These are phyloP conservation scores for Moxostoma hubbsi DNA, from an alignment of 2,797 vertebrate genomes.

Conservation along the genomic window DNA sequence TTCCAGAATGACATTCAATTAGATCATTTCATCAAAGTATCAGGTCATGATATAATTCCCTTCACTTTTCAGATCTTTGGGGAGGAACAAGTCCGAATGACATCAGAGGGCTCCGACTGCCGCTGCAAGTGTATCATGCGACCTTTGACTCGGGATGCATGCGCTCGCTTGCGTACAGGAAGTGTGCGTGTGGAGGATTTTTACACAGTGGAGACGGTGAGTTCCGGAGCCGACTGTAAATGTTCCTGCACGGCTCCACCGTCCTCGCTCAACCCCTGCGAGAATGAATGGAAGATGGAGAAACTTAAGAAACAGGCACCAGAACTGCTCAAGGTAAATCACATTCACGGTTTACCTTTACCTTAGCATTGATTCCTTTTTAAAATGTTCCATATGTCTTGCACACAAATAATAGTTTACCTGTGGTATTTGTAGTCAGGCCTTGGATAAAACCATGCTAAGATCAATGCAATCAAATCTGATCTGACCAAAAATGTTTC, in stretches of 20 bases:
- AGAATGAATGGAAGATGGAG: conserved; percentile 97
- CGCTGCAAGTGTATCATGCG: conserved; percentile 98
- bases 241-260: conserved; percentile 95
- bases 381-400: too few relatives aligned
- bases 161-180: conserved; percentile 84
- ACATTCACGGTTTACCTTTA: background rate
- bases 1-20: background rate
- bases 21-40: background rate
- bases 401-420: too few relatives aligned
- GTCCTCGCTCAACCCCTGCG: conserved; percentile 95
- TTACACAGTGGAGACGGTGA: conserved; percentile 96
- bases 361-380: too few relatives aligned
- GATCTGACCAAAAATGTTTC: too few relatives aligned
- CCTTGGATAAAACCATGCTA: too few relatives aligned
- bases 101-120: conserved; percentile 94
- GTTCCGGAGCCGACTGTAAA: conserved; percentile 92
- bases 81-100: conserved; percentile 94
- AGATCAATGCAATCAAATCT: too few relatives aligned
- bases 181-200: conserved; percentile 87
- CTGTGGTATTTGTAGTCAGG: too few relatives aligned
- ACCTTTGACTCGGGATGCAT: conserved; percentile 90
- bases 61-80: conserved; percentile 81
- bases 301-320: conserved; percentile 96
- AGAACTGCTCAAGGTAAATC: conserved; percentile 88
- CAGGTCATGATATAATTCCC: background rate